Conservation (phyloP, 2,888 invertebrate species). For the Philaethria dido region DNA sequence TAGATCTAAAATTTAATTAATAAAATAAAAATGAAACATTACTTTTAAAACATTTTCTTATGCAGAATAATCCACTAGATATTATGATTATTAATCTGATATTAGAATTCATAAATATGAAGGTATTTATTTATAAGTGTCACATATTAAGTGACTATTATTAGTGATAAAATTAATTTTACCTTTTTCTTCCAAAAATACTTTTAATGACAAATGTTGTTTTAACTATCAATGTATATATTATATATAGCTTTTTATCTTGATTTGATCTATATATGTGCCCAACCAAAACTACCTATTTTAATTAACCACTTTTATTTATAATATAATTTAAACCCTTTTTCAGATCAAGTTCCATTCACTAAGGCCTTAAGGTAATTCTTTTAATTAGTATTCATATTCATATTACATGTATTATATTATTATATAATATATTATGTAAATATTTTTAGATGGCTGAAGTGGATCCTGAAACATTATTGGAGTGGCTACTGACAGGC, state of each 20-base stretch:
- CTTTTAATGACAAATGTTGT: too few relatives aligned
- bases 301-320: background rate
- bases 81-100: background rate
- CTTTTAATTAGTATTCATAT: background rate
- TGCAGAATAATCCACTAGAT: background rate
- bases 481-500: slow-evolving; percentile 99
- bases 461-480: slow-evolving; percentile 98
- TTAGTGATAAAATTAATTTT: too few relatives aligned
- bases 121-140: too few relatives aligned
- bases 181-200: too few relatives aligned
- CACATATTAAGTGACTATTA: too few relatives aligned
- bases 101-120: too few relatives aligned
- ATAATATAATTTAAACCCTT: background rate
- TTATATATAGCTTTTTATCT: too few relatives aligned
- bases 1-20: background rate
- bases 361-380: slow-evolving; percentile 37
- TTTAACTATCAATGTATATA: too few relatives aligned
- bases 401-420: background rate
- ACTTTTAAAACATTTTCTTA: background rate
- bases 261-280: background rate
- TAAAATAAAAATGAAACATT: background rate
- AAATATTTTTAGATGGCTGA: slow-evolving; percentile 93
- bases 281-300: background rate
- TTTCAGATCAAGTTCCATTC: slow-evolving; percentile 32
- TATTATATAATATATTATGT: background rate